A percentile compares a stretch with the other conserved stretches of the same genome.
Evolutionary conservation across 2,797 vertebrate species (phyloP).

Genomic region (Echiichthys vipera): DNA sequence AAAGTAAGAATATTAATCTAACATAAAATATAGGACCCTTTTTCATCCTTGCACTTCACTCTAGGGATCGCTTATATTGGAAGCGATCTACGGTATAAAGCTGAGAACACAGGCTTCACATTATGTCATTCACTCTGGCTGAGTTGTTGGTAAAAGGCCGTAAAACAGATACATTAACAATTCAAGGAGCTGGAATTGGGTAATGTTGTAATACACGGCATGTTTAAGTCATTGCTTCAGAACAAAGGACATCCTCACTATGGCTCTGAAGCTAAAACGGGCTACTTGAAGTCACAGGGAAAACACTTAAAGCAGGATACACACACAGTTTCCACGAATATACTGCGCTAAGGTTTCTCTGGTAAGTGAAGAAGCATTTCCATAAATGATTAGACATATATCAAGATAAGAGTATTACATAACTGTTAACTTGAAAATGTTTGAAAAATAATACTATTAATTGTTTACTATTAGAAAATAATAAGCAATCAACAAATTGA

Average conservation of each 20-base stretch:
- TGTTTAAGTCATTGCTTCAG: conserved; percentile 8
- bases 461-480: conserved; percentile 23
- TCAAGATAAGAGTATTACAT: conserved; percentile 1
- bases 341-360: conserved; percentile 32
- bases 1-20: not conserved
- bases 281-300: conserved; percentile 31
- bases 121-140: not conserved
- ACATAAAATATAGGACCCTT: not conserved
- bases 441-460: conserved; percentile 12
- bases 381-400: conserved; percentile 1
- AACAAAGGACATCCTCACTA: conserved; percentile 19
- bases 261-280: conserved; percentile 19
- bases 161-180: conserved; percentile 26
- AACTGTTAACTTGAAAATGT: conserved; percentile 19
- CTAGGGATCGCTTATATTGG: not conserved
- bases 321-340: conserved; percentile 36
- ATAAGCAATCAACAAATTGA: conserved; percentile 9
- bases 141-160: conserved; percentile 1
- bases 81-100: not conserved
- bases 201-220: not conserved
- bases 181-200: conserved; percentile 22
- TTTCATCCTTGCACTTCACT: not conserved
- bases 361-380: conserved; percentile 27
- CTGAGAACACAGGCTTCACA: not conserved
- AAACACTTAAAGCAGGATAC: conserved; percentile 29